Conservation (phyloP, 92 coral and sea anemone genomes). For the Zoanthus sociatus region DNA sequence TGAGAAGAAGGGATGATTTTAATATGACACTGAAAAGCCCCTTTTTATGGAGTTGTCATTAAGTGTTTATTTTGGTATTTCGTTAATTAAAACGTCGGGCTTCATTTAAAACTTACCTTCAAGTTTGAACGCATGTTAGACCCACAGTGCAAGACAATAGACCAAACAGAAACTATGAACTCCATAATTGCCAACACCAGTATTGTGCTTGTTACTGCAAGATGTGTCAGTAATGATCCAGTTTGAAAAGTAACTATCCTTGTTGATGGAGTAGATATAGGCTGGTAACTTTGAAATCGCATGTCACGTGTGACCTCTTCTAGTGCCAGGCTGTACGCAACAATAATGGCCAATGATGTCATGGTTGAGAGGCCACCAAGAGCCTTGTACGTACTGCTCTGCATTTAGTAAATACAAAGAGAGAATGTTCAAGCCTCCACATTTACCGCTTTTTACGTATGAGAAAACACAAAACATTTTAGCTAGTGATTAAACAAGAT, state of each 20-base stretch:
- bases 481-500: no score
- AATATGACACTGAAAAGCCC: no score
- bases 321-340: constrained; percentile 43
- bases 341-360: constrained; percentile 32
- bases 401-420: background rate
- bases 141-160: constrained; percentile 5
- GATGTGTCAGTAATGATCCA: background rate
- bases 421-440: background rate
- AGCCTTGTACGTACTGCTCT: background rate
- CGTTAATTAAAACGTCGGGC: no score
- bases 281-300: constrained; percentile 25
- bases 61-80: no score
- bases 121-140: background rate
- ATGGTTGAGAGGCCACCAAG: constrained; percentile 32
- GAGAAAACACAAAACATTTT: no score
- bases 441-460: background rate
- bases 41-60: no score
- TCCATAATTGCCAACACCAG: constrained; percentile 11
- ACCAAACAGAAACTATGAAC: constrained; percentile 23
- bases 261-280: constrained; percentile 10
- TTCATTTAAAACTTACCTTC: background rate
- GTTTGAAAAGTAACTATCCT: background rate
- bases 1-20: no score
- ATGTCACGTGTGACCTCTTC: constrained; percentile 39
- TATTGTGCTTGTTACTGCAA: constrained; percentile 16